Evolutionary conservation across 35 echinoderm and acorn worm species (phyloP).

Genomic region (Heliocidaris erythrogramma): DNA sequence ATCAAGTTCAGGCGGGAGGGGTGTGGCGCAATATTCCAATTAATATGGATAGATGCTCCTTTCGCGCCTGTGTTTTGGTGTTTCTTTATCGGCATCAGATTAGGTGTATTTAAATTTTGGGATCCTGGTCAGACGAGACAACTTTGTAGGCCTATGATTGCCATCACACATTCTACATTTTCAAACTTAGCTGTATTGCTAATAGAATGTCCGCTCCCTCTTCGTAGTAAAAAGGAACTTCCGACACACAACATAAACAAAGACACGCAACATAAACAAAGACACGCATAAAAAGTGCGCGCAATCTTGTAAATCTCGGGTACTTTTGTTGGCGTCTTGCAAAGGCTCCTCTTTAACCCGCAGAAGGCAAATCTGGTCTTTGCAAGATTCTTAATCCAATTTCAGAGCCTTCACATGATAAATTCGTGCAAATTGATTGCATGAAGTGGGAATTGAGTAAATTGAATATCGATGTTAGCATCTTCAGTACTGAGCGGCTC

Average conservation of each 20-base stretch:
- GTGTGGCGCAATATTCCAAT: too few species aligned
- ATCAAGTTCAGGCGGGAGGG: too few species aligned
- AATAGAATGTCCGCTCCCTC: background rate
- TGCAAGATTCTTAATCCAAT: conserved; percentile 7
- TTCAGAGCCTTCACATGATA: conserved; percentile 14
- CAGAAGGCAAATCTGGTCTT: conserved; percentile 14
- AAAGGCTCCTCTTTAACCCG: background rate
- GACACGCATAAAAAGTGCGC: background rate
- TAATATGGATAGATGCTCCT: too few species aligned
- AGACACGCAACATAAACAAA: background rate
- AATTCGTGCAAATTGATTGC: conserved; percentile 46
- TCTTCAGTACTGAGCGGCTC: conserved; percentile 7
- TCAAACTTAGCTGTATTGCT: background rate
- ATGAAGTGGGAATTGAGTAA: conserved; percentile 26
- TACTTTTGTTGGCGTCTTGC: background rate
- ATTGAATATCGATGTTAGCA: conserved; percentile 44
- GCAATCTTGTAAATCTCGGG: background rate
- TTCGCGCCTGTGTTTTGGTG: too few species aligned
- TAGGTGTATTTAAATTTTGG: background rate
- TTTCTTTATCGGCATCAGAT: background rate
- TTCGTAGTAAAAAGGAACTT: background rate
- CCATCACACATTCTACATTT: background rate
- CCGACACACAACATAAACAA: background rate
- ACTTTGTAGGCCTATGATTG: background rate
- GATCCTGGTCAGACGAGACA: background rate